These are phyloP conservation scores for Crematogaster levior DNA, from an alignment of 2,888 invertebrate species.

Conservation along the genomic window DNA sequence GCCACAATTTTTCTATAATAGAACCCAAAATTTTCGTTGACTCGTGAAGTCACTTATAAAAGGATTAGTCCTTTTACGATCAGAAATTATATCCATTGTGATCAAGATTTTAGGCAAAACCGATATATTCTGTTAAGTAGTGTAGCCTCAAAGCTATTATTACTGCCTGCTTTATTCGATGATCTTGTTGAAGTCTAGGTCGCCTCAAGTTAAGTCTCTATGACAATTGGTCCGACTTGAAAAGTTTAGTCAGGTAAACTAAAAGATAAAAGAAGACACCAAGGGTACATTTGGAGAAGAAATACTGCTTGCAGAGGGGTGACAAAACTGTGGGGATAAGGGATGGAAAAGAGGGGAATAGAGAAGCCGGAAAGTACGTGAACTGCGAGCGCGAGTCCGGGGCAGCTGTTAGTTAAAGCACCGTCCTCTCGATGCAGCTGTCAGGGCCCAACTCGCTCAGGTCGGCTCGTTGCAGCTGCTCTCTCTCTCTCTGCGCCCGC, in stretches of 20 bases:
- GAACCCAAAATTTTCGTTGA: not conserved
- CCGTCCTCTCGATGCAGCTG: conserved; percentile 81
- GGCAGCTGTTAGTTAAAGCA: conserved; percentile 85
- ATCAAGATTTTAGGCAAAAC: not conserved
- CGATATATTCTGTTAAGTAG: not conserved
- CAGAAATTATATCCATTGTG: conserved; percentile 14
- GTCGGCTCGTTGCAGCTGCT: conserved; percentile 81
- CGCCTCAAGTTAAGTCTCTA: not conserved
- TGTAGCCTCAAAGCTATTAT: conserved; percentile 9
- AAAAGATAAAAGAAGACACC: not conserved
- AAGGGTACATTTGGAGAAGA: conserved; percentile 15
- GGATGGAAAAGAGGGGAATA: not conserved
- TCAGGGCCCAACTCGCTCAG: conserved; percentile 75
- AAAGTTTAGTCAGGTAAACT: conserved; percentile 11
- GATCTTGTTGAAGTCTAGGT: not conserved
- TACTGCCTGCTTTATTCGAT: not conserved
- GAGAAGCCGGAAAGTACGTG: conserved; percentile 64
- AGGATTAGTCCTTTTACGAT: not conserved
- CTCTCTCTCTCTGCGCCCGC: conserved; percentile 52
- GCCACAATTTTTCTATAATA: not conserved
- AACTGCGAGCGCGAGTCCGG: conserved; percentile 70
- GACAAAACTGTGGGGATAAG: conserved; percentile 48
- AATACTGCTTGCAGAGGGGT: not conserved
- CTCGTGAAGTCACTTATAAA: conserved; percentile 4
- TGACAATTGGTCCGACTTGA: not conserved